Evolutionary conservation across 2,113 vertebrate species (phyloP), one percentile per base, ranked within the genome.

Genomic region (Tiliqua scincoides): DNA sequence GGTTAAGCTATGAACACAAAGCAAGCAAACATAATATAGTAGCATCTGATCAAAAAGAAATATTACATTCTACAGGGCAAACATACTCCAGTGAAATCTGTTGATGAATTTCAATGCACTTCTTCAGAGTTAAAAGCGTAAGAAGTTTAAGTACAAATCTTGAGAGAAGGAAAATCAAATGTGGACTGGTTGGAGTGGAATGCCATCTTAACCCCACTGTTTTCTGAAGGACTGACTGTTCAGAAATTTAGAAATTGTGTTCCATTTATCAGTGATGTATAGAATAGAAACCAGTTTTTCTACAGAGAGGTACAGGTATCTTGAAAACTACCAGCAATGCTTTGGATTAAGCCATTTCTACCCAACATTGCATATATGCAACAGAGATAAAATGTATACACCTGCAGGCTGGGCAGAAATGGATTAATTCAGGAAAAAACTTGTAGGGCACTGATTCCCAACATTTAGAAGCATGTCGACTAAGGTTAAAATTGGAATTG

Each of bases 171-270:
- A 17, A 57, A 18, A 87, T 87, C 77, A 77, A 88, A 89, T 82
- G 89, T 23, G 81, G 73, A 57, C 89, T 82, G 79, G 82, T 86
- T 94, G 82, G 54, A 87, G 6, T 63, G 52, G 65, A 43, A 71
- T 25, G 77, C 87, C 93, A 81, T 82, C 90, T 82, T 94, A 89
- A 2, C 25, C 92, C 76, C 86, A 48, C 83, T 92, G 79, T 88
- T 91, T 89, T 86, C 88, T 91, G 90, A 90, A 93, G 85, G 86
- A 84, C 86, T 89, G 87, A 88, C 86, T 93, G 93, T 92, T 90
- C 43, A 79, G 85, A 74, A 65, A 74, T 81, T 89, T 91, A 86
- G 90, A 89, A 91, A 89, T 89, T 79, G 21, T 68, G 73, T 91
- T 65, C 84, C 71, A 75, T 78, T 73, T 93, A 94, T 87, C 87